A percentile compares a stretch with the other conserved stretches of the same genome.
These are phyloP conservation scores for Cyprinodon diabolis DNA, from an alignment of 2,797 vertebrate species.

Conservation along the genomic window DNA sequence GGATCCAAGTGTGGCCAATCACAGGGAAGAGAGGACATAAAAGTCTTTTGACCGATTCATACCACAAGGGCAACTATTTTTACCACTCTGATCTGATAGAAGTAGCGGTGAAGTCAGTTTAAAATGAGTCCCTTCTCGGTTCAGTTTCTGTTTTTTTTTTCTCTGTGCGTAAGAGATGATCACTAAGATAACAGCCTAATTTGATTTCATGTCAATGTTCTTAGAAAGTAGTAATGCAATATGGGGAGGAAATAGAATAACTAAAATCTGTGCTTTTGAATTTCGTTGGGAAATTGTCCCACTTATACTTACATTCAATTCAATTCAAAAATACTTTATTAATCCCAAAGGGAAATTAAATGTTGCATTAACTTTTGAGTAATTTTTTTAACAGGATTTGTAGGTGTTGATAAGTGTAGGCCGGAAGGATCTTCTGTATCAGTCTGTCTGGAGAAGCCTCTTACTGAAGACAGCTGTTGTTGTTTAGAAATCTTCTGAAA, in stretches of 20 bases:
- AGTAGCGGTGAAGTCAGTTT: too few species aligned
- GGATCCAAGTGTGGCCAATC: background rate
- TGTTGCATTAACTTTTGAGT: too few species aligned
- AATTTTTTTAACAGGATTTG: too few species aligned
- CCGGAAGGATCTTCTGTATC: too few species aligned
- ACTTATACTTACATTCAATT: background rate
- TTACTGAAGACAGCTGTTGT: too few species aligned
- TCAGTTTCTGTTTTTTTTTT: constrained; percentile 8
- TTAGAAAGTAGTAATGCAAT: background rate
- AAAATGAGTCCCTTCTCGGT: background rate
- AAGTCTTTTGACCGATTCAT: background rate
- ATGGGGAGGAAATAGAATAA: background rate
- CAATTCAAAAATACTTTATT: too few species aligned
- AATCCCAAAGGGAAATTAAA: too few species aligned
- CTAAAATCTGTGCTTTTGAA: background rate
- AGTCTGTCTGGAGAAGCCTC: too few species aligned
- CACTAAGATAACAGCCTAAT: background rate
- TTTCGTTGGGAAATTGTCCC: background rate
- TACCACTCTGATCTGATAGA: background rate
- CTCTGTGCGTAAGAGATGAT: background rate
- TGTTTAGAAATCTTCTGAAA: too few species aligned
- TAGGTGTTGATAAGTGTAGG: too few species aligned
- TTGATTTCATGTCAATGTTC: background rate
- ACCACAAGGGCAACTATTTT: background rate
- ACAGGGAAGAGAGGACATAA: background rate